Evolutionary conservation across 1,140 invertebrate genomes (phyloP).

Genomic region (Trichonephila clavipes): DNA sequence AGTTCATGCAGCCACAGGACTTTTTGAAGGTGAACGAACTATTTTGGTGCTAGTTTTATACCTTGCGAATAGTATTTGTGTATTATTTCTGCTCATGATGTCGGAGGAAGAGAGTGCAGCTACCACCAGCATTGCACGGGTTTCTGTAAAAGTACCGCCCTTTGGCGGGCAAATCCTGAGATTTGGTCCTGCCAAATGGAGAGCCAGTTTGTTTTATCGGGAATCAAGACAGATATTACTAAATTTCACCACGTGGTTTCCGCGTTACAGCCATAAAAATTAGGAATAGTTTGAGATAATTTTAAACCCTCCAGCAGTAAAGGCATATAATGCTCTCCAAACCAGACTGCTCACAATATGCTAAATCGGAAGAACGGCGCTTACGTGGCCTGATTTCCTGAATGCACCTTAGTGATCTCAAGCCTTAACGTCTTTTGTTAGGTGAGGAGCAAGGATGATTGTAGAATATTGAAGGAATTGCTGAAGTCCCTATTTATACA

Average conservation of each 20-base stretch:
- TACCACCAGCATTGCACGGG: neutral
- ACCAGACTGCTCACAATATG: constrained; percentile 5
- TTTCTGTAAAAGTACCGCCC: neutral
- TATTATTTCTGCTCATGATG: neutral
- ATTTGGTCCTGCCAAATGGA: constrained; percentile 79
- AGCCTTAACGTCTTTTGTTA: neutral
- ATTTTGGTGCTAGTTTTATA: too few species aligned
- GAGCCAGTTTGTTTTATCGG: constrained; percentile 74
- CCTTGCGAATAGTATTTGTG: neutral
- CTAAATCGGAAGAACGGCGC: neutral
- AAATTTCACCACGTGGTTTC: constrained; percentile 74
- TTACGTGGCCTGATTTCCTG: constrained; percentile 1
- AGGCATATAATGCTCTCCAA: neutral
- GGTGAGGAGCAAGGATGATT: constrained; percentile 7
- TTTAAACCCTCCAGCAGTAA: neutral
- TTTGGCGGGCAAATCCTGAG: constrained; percentile 77
- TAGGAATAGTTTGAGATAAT: neutral
- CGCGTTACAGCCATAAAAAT: neutral
- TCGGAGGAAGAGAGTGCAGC: neutral
- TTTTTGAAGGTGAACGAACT: neutral
- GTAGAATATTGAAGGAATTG: neutral
- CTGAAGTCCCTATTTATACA: constrained; percentile 45
- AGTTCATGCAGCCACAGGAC: neutral
- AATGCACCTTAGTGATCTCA: neutral
- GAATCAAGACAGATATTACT: constrained; percentile 66